A percentile compares a stretch with the other conserved stretches of the same genome.
These are phyloP conservation scores for Geotrypetes seraphini DNA, from an alignment of 2,797 vertebrate species.

Conservation along the genomic window DNA sequence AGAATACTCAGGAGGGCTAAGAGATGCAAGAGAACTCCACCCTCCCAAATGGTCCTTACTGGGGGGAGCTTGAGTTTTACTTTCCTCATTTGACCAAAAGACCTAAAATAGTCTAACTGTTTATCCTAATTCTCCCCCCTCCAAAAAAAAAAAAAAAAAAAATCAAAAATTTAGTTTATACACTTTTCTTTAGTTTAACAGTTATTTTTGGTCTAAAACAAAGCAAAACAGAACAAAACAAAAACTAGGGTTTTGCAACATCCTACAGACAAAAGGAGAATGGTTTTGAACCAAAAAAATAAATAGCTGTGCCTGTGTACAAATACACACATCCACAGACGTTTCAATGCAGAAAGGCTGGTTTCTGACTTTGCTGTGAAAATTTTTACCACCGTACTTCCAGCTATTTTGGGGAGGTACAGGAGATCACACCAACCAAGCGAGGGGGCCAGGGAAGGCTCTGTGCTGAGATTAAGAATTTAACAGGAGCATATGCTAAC, in stretches of 20 bases:
- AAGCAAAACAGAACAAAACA: conserved; percentile 48
- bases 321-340: conserved; percentile 43
- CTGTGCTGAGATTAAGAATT: too few relatives aligned
- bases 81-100: conserved; percentile 18
- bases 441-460: conserved; percentile 40
- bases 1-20: too few relatives aligned
- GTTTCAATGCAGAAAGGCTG: conserved; percentile 38
- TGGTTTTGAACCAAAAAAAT: conserved; percentile 20
- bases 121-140: conserved; percentile 8
- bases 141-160: too few relatives aligned
- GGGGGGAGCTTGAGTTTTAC: conserved; percentile 27
- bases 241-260: conserved; percentile 39
- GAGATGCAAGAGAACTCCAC: too few relatives aligned
- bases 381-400: conserved; percentile 36
- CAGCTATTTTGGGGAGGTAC: conserved; percentile 23
- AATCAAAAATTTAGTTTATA: too few relatives aligned
- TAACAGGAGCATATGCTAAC: not conserved
- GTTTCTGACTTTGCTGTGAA: conserved; percentile 36
- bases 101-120: conserved; percentile 34
- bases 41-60: too few relatives aligned
- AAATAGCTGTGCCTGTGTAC: conserved; percentile 5
- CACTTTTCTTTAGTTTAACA: conserved; percentile 39
- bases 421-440: conserved; percentile 41
- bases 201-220: conserved; percentile 82
- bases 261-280: conserved; percentile 32